These are phyloP conservation scores for Thamnophis sirtalis DNA, from an alignment of 2,113 vertebrate genomes.

Conservation along the genomic window DNA sequence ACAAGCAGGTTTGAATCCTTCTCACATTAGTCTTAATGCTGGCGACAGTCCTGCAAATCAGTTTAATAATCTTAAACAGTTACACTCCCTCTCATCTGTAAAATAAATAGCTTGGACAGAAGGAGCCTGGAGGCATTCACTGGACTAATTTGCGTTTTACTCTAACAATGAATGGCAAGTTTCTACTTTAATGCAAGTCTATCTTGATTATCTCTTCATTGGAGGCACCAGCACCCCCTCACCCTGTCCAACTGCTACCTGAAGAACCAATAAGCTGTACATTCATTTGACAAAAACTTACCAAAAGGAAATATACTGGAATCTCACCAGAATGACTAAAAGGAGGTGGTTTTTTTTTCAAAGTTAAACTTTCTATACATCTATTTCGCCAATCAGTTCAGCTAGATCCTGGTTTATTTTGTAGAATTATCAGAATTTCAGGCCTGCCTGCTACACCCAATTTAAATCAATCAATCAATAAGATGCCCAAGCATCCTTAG, in stretches of 20 bases:
- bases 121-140: conserved; percentile 63
- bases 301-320: neutral
- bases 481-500: neutral
- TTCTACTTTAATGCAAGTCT: conserved; percentile 10
- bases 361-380: neutral
- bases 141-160: conserved; percentile 62
- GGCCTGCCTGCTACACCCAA: neutral
- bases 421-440: neutral
- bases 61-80: conserved; percentile 78
- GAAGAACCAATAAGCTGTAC: neutral
- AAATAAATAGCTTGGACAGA: conserved; percentile 78
- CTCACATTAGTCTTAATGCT: conserved; percentile 66
- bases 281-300: neutral
- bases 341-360: neutral
- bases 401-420: neutral
- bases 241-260: neutral
- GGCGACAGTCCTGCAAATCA: conserved; percentile 79
- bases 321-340: neutral
- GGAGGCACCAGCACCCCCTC: conserved; percentile 24
- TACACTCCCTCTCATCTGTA: conserved; percentile 55
- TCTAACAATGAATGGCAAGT: conserved; percentile 47
- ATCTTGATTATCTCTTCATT: conserved; percentile 31
- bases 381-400: neutral
- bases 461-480: neutral
- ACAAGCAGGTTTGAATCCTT: conserved; percentile 50